Evolutionary conservation across 1,140 invertebrate species (phyloP), one percentile per base, ranked within the genome.

Genomic region (Drosophila cardini): DNA sequence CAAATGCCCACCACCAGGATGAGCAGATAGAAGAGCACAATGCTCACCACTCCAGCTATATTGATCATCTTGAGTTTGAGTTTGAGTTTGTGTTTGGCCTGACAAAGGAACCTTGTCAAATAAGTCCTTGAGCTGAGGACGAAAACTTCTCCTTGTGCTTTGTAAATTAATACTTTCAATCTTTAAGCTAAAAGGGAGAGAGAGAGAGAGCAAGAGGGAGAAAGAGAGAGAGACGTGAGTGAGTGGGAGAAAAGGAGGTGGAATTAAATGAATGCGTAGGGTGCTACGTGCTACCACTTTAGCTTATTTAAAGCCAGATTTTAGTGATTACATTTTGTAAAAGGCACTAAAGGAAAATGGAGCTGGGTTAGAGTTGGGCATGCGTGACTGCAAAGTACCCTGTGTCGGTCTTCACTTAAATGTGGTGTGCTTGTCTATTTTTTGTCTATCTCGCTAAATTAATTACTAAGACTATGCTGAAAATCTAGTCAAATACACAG

Each of bases 1-100:
- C 98, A 99, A 91, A 99, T 97, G 80, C 98, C 98, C 70, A 99
- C 98, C 8, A 94, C 95, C 72, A 99, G 93, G 86, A 99, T 99
- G 16, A 98, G 93, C 58, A 98, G 92, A 94, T 99, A 99, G 93
- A 99, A 99, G 68, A 99, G 93, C 70, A 98, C 94, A 87, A 99
- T 98, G 46, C 97, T 98, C 61, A 98, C 94, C 53, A 99, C 94
- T 46, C 98, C 98, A 34, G 96, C 95, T 58, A 98, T 93, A 94
- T 98, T 98, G 87, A 98, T 96, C 96, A 97, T 97, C 94, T 96
- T 32, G 32, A 53, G 30, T 74, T 53, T 26, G 21, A 26, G 21
- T 26, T 26, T 32, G 32, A 53, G 30, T 74, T 53, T 26, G 21
- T 4, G 21, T 26, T 26, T 26, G 21, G 21, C 38, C 38, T 43